Evolutionary conservation across 1,140 invertebrate species (phyloP), one percentile per base, ranked within the genome.

Genomic region (Whitmania pigra): DNA sequence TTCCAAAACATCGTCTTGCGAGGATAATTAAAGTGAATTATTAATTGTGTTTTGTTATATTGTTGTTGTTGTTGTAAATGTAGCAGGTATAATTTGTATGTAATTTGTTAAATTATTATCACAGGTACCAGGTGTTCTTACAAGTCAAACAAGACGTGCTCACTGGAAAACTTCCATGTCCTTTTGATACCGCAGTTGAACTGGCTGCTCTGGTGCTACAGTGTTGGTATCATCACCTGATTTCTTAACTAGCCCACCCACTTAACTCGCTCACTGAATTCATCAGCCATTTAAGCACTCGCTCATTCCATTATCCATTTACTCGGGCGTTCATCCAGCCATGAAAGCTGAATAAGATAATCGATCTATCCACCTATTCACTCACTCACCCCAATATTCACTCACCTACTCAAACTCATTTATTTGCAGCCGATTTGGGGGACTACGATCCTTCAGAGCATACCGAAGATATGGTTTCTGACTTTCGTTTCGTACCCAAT

Each of bases 361-460:
- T n/a, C n/a, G n/a, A n/a, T n/a, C n/a, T n/a, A n/a, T 15, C 11
- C 57, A 63, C 29, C 22, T 18, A 63, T 17, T 25, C 57, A 63
- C 18, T 63, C 57, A 17, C 22, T 63, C 57, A 63, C 22, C 11
- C 57, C 7, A 4, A 2, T 29, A 68, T 1, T 31, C 67, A 31
- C 67, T 68, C 67, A 31, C 13, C 36, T 2, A 9, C n/a, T 68
- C 67, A n/a, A n/a, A 63, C 29, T n/a, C 20, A 63, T 20, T 63
- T 18, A 63, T 53, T 68, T 53, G 49, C 63, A 73, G 74, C 94
- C 76, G 94, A 97, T 85, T 83, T 97, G 73, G 96, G 96, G 54
- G 95, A 98, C 84, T 97, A 91, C 84, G 89, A 90, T 82, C 84
- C 88, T 18, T 87, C 90, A 55, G 88, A 96, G 79, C 92, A 96